Percentiles rank a stretch among this genome's conserved stretches.
phyloP scores from a whole-genome alignment of 2,888 invertebrate species.

The Sceliomorpha sp. region DNA sequence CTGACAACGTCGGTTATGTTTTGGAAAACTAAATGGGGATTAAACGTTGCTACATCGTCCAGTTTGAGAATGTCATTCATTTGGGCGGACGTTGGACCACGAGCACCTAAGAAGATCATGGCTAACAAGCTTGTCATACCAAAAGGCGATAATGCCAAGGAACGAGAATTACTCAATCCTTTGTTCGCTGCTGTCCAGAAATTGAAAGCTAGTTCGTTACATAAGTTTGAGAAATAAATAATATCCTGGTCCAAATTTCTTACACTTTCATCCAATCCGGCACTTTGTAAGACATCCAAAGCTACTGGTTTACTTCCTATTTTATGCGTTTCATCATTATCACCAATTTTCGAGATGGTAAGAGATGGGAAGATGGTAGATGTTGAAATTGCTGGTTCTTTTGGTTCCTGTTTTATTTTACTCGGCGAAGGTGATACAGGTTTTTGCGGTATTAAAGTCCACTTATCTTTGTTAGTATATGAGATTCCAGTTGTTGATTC shows the following conservation, averaged over 20 bases:
- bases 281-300: slow-evolving; percentile 81
- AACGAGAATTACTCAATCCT: slow-evolving; percentile 87
- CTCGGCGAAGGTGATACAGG: slow-evolving; percentile 18
- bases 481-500: slow-evolving; percentile 24
- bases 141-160: slow-evolving; percentile 91
- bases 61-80: slow-evolving; percentile 92
- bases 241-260: slow-evolving; percentile 87
- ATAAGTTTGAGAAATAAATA: slow-evolving; percentile 88
- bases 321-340: slow-evolving; percentile 57
- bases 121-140: slow-evolving; percentile 92
- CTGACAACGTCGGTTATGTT: slow-evolving; percentile 92
- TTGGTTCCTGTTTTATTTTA: slow-evolving; percentile 34
- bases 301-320: slow-evolving; percentile 78
- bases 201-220: slow-evolving; percentile 91
- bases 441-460: slow-evolving; percentile 63
- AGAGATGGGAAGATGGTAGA: slow-evolving; percentile 40
- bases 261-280: slow-evolving; percentile 89
- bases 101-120: slow-evolving; percentile 93
- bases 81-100: slow-evolving; percentile 92
- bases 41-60: slow-evolving; percentile 94
- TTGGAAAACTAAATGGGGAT: slow-evolving; percentile 92
- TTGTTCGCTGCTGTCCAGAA: slow-evolving; percentile 88
- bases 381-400: slow-evolving; percentile 30
- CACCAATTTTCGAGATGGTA: slow-evolving; percentile 20
- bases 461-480: slow-evolving; percentile 49